Conservation (phyloP, 2,888 invertebrate species). For the Torymus aiolomorphi region DNA sequence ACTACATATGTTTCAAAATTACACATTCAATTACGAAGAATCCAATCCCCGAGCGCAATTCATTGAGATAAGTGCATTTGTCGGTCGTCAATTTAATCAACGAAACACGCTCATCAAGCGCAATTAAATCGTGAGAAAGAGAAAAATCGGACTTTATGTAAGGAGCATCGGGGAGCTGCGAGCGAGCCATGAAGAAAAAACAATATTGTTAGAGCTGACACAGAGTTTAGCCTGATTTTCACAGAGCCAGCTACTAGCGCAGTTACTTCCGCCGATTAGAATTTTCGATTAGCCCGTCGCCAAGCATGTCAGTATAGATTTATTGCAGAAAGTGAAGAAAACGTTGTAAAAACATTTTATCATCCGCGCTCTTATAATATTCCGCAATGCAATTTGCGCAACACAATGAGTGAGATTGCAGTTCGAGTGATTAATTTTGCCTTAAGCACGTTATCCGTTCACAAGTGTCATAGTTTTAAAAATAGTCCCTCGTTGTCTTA, state of each 20-base stretch:
- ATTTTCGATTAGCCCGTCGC: slow-evolving; percentile 11
- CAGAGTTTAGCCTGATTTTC: slow-evolving; percentile 18
- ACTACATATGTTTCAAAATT: slow-evolving; percentile 36
- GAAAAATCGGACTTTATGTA: slow-evolving; percentile 34
- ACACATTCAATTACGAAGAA: slow-evolving; percentile 41
- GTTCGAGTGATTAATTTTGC: too few relatives aligned
- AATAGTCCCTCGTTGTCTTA: too few relatives aligned
- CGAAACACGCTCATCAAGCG: slow-evolving; percentile 31
- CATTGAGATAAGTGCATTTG: slow-evolving; percentile 45
- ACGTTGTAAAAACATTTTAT: slow-evolving; percentile 5
- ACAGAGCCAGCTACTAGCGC: neutral
- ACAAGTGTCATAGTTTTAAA: too few relatives aligned
- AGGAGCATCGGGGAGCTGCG: neutral
- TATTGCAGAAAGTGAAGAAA: slow-evolving; percentile 20
- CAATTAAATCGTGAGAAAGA: slow-evolving; percentile 37
- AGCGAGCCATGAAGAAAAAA: neutral
- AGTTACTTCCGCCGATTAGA: slow-evolving; percentile 17
- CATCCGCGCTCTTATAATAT: slow-evolving; percentile 24
- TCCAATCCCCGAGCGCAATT: slow-evolving; percentile 35
- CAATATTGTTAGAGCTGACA: neutral
- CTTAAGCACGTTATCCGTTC: too few relatives aligned
- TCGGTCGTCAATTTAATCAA: slow-evolving; percentile 46
- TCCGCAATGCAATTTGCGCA: slow-evolving; percentile 15
- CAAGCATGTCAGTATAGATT: slow-evolving; percentile 23
- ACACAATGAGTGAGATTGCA: too few relatives aligned